Evolutionary conservation across 1,140 invertebrate species (phyloP), one percentile per base, ranked within the genome.

Genomic region (Triops cancriformis): DNA sequence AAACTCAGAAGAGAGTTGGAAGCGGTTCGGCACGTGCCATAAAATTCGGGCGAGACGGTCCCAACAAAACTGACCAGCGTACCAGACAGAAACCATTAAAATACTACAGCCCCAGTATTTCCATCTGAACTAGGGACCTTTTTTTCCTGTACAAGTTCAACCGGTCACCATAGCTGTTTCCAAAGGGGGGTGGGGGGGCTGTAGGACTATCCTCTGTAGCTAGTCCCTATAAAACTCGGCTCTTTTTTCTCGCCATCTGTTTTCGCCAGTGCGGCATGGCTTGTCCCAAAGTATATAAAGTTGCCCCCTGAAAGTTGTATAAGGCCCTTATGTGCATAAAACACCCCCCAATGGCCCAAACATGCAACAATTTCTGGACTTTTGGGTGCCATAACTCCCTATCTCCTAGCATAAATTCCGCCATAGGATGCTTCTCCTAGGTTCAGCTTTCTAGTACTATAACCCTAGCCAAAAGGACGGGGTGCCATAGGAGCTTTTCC

Each of bases 51-150:
- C 51, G 14, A 64, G 51, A 64, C 51, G 23, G 51, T 23, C 14
- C 11, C 51, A 64, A 64, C 51, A 64, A 64, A 64, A 64, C 51
- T 64, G 51, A 64, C 51, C 14, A 64, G 51, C 51, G 23, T 23
- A 9, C 51, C 51, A 64, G 51, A 64, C 51, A n/a, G 51, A 64
- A 64, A 64, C 51, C 51, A 64, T 64, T 64, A 64, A 64, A 64
- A 64, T 37, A 37, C 18, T 64, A 64, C 18, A 64, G 51, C n/a
- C 4, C 31, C 31, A 37, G 31, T 37, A 37, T 37, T 37, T 37
- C 31, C 31, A 37, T 37, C 31, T 37, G 31, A 37, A 37, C 31
- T 37, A 37, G 31, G 0, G 51, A 64, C 51, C 51, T 64, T 64
- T 64, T n/a, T 64, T 64, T 23, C 51, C n/a, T 37, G 23, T 64